Conservation (phyloP, 2,888 invertebrate species). For the Cerastoderma edule region DNA sequence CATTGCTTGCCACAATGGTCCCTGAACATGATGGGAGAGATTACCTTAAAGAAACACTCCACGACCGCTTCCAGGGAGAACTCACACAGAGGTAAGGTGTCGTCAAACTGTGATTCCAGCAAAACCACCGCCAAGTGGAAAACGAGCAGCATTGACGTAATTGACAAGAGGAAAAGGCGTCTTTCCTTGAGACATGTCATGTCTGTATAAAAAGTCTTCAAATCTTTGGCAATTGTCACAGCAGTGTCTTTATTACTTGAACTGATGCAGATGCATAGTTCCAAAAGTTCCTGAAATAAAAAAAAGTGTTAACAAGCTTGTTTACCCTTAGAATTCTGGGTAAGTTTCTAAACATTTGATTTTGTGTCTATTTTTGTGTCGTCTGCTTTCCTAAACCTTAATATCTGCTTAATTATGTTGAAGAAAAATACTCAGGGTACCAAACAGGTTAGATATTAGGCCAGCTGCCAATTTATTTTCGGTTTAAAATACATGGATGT, state of each 20-base stretch:
- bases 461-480: too few species aligned
- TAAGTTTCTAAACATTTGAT: too few species aligned
- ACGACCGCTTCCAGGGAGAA: constrained; percentile 62
- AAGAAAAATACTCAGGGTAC: too few species aligned
- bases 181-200: constrained; percentile 61
- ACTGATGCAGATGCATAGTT: constrained; percentile 62
- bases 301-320: too few species aligned
- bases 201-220: constrained; percentile 64
- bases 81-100: constrained; percentile 48
- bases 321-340: too few species aligned
- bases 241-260: constrained; percentile 65
- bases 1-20: too few species aligned
- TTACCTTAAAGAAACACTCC: constrained; percentile 60
- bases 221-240: constrained; percentile 53
- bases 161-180: constrained; percentile 61
- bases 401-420: too few species aligned
- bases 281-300: constrained; percentile 60
- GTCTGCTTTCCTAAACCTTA: too few species aligned
- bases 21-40: not conserved
- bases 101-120: constrained; percentile 62
- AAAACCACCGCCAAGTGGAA: constrained; percentile 63
- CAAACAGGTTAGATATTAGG: too few species aligned
- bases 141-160: constrained; percentile 62
- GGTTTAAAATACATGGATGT: too few species aligned
- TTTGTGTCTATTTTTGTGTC: too few species aligned